These are phyloP conservation scores for Lindbergichthys nudifrons DNA, from an alignment of 2,797 vertebrate genomes.

Conservation along the genomic window DNA sequence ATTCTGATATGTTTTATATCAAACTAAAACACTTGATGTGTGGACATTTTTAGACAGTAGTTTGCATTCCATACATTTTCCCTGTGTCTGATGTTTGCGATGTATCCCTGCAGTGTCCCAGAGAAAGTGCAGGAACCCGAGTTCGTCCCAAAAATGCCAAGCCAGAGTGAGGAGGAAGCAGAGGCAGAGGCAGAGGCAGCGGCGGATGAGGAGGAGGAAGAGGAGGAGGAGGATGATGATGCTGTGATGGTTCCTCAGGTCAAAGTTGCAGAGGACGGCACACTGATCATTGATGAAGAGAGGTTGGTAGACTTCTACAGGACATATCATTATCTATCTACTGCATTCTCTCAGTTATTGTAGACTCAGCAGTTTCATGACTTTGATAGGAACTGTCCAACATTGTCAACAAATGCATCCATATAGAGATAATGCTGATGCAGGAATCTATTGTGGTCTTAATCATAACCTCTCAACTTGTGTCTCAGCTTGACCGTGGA, in stretches of 20 bases:
- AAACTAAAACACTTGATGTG: no score
- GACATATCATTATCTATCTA: not conserved
- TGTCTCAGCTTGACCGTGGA: constrained; percentile 93
- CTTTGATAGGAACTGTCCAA: not conserved
- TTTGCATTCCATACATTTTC: not conserved
- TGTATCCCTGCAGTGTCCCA: constrained; percentile 49
- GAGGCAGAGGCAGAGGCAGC: constrained; percentile 20
- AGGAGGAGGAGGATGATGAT: constrained; percentile 82
- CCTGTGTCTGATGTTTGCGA: not conserved
- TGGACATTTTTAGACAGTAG: not conserved
- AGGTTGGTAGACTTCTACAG: constrained; percentile 81
- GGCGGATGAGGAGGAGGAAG: constrained; percentile 46
- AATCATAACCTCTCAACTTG: constrained; percentile 7
- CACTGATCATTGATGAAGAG: constrained; percentile 97
- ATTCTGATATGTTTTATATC: no score
- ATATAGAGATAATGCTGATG: not conserved
- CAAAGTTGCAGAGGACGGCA: constrained; percentile 97
- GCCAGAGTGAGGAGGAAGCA: constrained; percentile 68
- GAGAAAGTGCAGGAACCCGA: constrained; percentile 67
- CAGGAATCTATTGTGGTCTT: not conserved
- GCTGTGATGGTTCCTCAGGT: constrained; percentile 91
- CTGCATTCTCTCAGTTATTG: not conserved
- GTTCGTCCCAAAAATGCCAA: constrained; percentile 29
- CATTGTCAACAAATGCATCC: not conserved
- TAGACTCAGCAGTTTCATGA: not conserved